These are phyloP conservation scores for Pungitius pungitius DNA, from an alignment of 2,113 vertebrate genomes.

Conservation along the genomic window DNA sequence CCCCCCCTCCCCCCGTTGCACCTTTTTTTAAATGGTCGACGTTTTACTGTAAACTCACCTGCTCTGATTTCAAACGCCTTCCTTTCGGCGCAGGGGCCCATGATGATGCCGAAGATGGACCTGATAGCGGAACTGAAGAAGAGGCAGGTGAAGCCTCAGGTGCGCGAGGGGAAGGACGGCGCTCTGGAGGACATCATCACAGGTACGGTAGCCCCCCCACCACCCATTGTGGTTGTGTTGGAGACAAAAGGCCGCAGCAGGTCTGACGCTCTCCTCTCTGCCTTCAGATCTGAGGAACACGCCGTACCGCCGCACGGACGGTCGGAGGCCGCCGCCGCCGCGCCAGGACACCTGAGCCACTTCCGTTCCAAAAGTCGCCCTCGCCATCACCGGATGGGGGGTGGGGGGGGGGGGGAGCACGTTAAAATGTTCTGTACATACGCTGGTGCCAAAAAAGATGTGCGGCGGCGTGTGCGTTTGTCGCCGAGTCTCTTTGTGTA, in stretches of 20 bases:
- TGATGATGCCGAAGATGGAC: slow-evolving; percentile 88
- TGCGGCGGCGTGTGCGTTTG: slow-evolving; percentile 27
- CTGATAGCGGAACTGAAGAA: slow-evolving; percentile 96
- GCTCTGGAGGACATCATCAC: slow-evolving; percentile 98
- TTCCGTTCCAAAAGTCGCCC: slow-evolving; percentile 36
- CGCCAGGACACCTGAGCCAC: slow-evolving; percentile 77
- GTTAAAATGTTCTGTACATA: slow-evolving; percentile 55
- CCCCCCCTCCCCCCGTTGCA: too few species aligned
- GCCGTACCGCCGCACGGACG: slow-evolving; percentile 89
- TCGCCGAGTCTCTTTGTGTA: background rate
- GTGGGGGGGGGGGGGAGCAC: too few species aligned
- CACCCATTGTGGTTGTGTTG: too few species aligned
- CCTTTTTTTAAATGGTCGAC: too few species aligned
- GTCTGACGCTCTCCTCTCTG: background rate
- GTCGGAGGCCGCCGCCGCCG: slow-evolving; percentile 78
- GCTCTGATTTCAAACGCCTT: background rate
- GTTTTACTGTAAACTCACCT: too few species aligned
- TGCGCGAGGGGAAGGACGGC: slow-evolving; percentile 92
- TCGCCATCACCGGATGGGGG: too few species aligned
- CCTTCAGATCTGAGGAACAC: slow-evolving; percentile 89
- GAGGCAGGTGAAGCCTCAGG: slow-evolving; percentile 92
- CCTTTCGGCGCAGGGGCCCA: slow-evolving; percentile 71
- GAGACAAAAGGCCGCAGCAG: background rate
- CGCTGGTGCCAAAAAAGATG: background rate
- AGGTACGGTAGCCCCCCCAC: slow-evolving; percentile 71